A percentile compares a stretch with the other conserved stretches of the same genome.
phyloP scores from a whole-genome alignment of 2,888 invertebrate genomes.

The Drosophila quinaria region DNA sequence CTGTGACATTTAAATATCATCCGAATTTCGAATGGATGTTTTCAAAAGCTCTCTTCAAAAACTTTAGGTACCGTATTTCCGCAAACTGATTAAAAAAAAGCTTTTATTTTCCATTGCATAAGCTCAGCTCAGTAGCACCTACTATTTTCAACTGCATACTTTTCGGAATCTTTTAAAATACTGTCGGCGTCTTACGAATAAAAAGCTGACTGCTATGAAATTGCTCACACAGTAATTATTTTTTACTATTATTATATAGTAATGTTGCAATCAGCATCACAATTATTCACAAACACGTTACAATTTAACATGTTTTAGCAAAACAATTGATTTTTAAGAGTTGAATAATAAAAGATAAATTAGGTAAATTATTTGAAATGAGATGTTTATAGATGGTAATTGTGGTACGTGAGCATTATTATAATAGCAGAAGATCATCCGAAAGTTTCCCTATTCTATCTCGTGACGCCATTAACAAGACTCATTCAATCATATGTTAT shows the following conservation, averaged over 20 bases:
- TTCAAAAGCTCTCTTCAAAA: too few species aligned
- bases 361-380: background rate
- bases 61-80: too few species aligned
- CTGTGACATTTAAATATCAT: too few species aligned
- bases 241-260: background rate
- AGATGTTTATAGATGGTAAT: background rate
- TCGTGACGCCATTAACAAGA: background rate
- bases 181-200: too few species aligned
- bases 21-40: too few species aligned
- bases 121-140: background rate
- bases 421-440: too few species aligned
- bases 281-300: background rate
- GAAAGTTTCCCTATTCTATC: too few species aligned
- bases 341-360: background rate
- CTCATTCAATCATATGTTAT: background rate
- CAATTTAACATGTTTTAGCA: background rate
- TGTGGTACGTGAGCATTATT: background rate
- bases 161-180: background rate
- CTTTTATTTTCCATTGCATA: constrained; percentile 3
- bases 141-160: constrained; percentile 21
- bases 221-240: background rate
- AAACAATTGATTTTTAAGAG: background rate
- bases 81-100: background rate
- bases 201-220: constrained; percentile 23
- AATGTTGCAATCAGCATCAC: background rate